Conservation (phyloP, 1,140 invertebrate genomes). For the Ceratosolen fusciceps region DNA sequence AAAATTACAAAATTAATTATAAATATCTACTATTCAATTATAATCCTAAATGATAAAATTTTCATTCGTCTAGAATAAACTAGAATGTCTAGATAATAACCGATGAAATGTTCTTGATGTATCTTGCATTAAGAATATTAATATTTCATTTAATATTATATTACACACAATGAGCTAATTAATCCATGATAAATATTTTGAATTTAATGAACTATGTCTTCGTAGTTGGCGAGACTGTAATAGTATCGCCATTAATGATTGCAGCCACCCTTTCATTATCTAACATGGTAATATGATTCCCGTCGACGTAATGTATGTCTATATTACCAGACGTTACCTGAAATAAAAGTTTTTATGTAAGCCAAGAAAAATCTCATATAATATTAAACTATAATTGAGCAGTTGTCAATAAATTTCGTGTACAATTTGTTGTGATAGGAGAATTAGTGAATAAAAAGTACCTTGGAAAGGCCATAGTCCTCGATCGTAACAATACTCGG, state of each 20-base stretch:
- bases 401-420: too few species aligned
- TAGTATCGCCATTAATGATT: slow-evolving; percentile 73
- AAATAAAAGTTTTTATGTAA: slow-evolving; percentile 40
- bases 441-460: slow-evolving; percentile 47
- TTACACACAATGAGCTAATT: neutral
- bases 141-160: neutral
- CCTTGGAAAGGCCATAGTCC: slow-evolving; percentile 76
- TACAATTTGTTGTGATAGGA: neutral
- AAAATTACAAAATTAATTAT: too few species aligned
- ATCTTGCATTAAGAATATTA: neutral
- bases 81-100: neutral
- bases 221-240: slow-evolving; percentile 53
- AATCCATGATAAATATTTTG: neutral
- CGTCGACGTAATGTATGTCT: slow-evolving; percentile 63
- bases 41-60: neutral
- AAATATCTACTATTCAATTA: neutral
- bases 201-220: slow-evolving; percentile 53
- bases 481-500: slow-evolving; percentile 70
- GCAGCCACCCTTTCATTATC: slow-evolving; percentile 76
- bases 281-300: slow-evolving; percentile 82
- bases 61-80: neutral
- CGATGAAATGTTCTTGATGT: neutral
- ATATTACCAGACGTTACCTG: slow-evolving; percentile 61
- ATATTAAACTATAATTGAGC: too few species aligned
- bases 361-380: too few species aligned